Conservation (phyloP, 2,113 vertebrate genomes). For the Syngnathus floridae region DNA sequence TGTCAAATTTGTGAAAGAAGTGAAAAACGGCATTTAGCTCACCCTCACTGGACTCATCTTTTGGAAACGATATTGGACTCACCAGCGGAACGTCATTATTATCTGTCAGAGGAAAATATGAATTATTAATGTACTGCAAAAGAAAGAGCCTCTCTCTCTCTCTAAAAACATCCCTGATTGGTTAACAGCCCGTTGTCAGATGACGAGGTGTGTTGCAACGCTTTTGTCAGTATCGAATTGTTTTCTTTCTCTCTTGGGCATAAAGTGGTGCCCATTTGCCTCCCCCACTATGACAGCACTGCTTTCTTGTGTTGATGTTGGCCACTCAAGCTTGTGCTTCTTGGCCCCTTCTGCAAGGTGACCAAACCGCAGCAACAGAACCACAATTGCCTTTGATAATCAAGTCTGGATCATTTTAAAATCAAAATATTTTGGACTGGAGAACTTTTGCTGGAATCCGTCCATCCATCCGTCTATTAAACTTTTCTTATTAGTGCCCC, state of each 20-base stretch:
- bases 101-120: slow-evolving; percentile 20
- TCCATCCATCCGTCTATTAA: not conserved
- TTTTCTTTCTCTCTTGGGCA: slow-evolving; percentile 19
- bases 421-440: not conserved
- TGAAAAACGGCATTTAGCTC: slow-evolving; percentile 4
- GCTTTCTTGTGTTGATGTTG: slow-evolving; percentile 44
- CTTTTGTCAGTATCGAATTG: not conserved
- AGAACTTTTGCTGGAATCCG: not conserved
- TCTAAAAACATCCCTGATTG: not conserved
- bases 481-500: not conserved
- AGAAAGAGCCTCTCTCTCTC: not conserved
- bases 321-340: slow-evolving; percentile 11
- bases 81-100: slow-evolving; percentile 14
- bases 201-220: not conserved
- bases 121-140: not conserved
- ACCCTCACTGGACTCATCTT: slow-evolving; percentile 34
- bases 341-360: slow-evolving; percentile 23
- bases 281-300: slow-evolving; percentile 37
- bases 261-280: slow-evolving; percentile 19
- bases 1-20: not conserved
- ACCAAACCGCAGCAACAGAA: slow-evolving; percentile 18
- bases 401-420: not conserved
- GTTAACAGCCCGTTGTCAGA: not conserved
- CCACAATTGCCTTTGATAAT: not conserved
- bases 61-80: slow-evolving; percentile 14